phyloP scores from a whole-genome alignment of 2,113 vertebrate species.

The Thomomys bottae region DNA sequence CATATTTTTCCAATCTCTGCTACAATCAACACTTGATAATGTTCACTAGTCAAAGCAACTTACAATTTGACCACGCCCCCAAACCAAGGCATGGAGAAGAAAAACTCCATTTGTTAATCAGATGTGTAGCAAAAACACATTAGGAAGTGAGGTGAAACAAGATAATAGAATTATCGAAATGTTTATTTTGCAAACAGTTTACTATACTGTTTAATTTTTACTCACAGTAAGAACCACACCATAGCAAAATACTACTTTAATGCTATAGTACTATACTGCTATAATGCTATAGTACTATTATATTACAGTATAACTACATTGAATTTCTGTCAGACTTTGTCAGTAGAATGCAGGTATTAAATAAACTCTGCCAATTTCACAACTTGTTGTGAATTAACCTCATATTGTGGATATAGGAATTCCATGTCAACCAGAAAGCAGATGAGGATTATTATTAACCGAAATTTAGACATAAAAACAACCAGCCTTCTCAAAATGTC shows the following conservation, averaged over 20 bases:
- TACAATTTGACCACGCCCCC: background rate
- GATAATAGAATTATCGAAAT: background rate
- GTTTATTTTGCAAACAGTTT: background rate
- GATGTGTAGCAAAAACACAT: background rate
- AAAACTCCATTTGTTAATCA: background rate
- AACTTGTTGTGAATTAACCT: background rate
- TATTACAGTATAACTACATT: too few species aligned
- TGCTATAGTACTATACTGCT: too few species aligned
- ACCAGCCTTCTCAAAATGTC: background rate
- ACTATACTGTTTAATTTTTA: background rate
- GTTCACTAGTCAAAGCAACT: background rate
- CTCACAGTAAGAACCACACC: background rate
- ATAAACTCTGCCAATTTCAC: background rate
- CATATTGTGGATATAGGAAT: background rate
- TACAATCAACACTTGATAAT: background rate
- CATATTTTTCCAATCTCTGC: background rate
- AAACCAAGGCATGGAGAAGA: background rate
- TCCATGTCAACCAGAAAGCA: conserved; percentile 11
- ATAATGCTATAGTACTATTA: too few species aligned
- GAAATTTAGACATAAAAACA: background rate
- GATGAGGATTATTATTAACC: conserved; percentile 20
- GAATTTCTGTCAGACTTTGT: too few species aligned
- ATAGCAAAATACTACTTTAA: too few species aligned
- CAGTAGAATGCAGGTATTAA: background rate
- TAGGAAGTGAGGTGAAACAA: background rate